Percentiles rank a stretch among this genome's conserved stretches.
Conservation (phyloP, 2,797 vertebrate species). For the Ctenopoma multispine region DNA sequence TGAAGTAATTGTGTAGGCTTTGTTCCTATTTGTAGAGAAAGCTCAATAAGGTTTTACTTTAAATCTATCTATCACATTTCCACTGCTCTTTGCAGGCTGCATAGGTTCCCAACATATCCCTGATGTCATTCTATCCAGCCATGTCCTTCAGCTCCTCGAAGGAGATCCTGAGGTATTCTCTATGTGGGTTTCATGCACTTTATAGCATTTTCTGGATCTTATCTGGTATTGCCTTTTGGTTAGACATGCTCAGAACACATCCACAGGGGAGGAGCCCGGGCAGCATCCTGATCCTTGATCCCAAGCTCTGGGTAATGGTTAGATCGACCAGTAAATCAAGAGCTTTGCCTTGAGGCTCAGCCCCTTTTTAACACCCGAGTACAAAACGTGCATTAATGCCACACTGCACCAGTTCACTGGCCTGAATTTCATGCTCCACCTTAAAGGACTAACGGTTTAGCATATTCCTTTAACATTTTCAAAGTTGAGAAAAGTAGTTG, state of each 20-base stretch:
- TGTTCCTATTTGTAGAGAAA: not conserved
- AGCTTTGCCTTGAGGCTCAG: not conserved
- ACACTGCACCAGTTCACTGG: not conserved
- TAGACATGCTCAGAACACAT: slow-evolving; percentile 2
- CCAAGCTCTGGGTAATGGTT: not conserved
- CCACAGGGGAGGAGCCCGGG: not conserved
- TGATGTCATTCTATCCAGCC: not conserved
- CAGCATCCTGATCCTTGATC: not conserved
- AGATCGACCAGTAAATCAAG: not conserved
- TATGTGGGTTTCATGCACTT: slow-evolving; percentile 3
- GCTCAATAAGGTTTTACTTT: not conserved
- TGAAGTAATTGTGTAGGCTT: not conserved
- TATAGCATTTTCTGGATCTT: not conserved
- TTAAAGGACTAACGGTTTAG: not conserved
- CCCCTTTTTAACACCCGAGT: not conserved
- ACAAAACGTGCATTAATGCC: not conserved
- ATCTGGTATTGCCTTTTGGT: not conserved
- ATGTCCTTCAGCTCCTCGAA: not conserved
- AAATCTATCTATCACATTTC: not conserved
- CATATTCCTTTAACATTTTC: no score
- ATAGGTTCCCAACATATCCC: slow-evolving; percentile 3
- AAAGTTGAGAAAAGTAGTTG: no score
- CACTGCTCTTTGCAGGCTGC: not conserved
- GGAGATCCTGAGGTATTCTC: slow-evolving; percentile 14
- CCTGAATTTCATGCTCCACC: not conserved